Conservation (phyloP, 2,113 vertebrate genomes). For the Proteles cristata region DNA sequence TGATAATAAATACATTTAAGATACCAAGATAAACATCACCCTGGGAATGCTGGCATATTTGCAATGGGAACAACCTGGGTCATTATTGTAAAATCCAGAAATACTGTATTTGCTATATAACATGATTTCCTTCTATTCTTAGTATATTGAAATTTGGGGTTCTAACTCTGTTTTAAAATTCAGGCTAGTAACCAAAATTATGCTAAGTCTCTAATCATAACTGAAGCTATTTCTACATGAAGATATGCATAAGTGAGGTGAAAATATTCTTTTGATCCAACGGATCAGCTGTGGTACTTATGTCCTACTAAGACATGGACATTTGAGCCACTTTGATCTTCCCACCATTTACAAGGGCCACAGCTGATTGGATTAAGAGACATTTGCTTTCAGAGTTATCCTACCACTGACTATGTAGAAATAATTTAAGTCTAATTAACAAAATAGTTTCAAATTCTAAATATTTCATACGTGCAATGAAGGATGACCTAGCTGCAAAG, state of each 20-base stretch:
- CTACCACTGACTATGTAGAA: neutral
- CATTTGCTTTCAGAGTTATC: slow-evolving; percentile 54
- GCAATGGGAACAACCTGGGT: neutral
- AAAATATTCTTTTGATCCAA: slow-evolving; percentile 75
- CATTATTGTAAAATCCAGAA: neutral
- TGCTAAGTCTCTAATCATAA: slow-evolving; percentile 24
- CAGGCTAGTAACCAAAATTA: neutral
- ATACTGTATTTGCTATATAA: neutral
- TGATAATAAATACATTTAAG: neutral
- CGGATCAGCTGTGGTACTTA: slow-evolving; percentile 67
- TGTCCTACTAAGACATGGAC: slow-evolving; percentile 10
- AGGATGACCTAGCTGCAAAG: neutral
- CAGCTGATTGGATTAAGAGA: slow-evolving; percentile 79
- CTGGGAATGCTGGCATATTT: neutral
- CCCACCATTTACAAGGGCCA: slow-evolving; percentile 37
- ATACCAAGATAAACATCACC: neutral
- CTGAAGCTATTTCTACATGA: slow-evolving; percentile 39
- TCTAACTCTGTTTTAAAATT: neutral
- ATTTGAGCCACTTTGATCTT: slow-evolving; percentile 73
- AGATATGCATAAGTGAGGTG: slow-evolving; percentile 46
- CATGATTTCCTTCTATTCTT: neutral
- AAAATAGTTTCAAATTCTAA: slow-evolving; percentile 58
- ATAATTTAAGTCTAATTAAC: slow-evolving; percentile 31
- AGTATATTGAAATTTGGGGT: neutral
- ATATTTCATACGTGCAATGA: neutral